phyloP scores from a whole-genome alignment of 1,140 invertebrate species.

The Mya arenaria region DNA sequence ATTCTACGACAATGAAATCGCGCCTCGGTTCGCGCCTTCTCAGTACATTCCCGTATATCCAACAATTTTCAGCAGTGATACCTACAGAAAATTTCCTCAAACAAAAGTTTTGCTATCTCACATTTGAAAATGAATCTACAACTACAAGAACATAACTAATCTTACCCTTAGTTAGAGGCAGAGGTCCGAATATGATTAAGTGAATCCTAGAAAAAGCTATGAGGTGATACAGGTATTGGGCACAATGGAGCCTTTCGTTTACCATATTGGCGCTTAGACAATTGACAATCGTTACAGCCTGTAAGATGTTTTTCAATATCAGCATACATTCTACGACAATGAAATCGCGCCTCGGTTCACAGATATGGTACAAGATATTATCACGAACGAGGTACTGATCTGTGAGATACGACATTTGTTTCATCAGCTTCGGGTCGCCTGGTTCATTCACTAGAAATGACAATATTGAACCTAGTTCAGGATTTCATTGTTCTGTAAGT shows the following conservation, averaged over 20 bases:
- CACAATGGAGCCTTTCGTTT: conserved; percentile 26
- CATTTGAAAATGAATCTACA: conserved; percentile 58
- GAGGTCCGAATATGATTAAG: conserved; percentile 62
- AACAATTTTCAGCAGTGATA: too few species aligned
- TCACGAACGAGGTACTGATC: conserved; percentile 47
- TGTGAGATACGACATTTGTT: neutral
- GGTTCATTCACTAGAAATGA: conserved; percentile 15
- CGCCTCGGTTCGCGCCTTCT: conserved; percentile 25
- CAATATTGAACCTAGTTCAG: conserved; percentile 15
- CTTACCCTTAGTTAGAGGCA: conserved; percentile 45
- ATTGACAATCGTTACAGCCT: conserved; percentile 49
- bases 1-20: conserved; percentile 58
- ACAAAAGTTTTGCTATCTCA: too few species aligned
- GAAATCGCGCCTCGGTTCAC: conserved; percentile 46
- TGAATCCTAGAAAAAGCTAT: conserved; percentile 59
- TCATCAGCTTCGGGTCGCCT: neutral
- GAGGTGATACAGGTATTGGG: conserved; percentile 45
- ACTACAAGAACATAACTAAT: conserved; percentile 61
- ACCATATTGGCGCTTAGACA: conserved; percentile 24
- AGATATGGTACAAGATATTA: conserved; percentile 50
- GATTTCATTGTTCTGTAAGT: conserved; percentile 33
- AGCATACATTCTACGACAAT: conserved; percentile 55
- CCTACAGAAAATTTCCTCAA: too few species aligned
- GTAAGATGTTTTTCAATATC: conserved; percentile 52
- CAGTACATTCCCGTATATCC: too few species aligned